These are phyloP conservation scores for Monochamus saltuarius DNA, from an alignment of 1,140 invertebrate species.

Conservation along the genomic window DNA sequence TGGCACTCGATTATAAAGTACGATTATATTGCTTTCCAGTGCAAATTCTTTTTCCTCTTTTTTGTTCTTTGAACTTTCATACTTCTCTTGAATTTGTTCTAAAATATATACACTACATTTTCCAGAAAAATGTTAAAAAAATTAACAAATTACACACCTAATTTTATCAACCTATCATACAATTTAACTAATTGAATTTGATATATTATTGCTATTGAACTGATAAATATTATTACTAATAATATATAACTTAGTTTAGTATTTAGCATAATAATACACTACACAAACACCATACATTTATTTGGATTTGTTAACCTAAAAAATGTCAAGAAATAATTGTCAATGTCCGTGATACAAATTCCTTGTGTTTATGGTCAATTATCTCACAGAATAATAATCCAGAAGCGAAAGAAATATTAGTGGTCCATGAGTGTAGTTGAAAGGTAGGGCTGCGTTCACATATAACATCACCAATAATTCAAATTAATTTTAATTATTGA, in stretches of 20 bases:
- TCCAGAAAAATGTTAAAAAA: conserved; percentile 10
- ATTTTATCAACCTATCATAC: conserved; percentile 32
- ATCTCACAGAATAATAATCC: too few relatives aligned
- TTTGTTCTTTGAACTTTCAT: conserved; percentile 14
- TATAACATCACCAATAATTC: too few relatives aligned
- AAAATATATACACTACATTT: conserved; percentile 12
- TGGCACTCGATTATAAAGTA: conserved; percentile 96
- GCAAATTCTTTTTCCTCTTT: conserved; percentile 58
- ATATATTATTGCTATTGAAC: conserved; percentile 34
- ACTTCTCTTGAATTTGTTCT: conserved; percentile 24
- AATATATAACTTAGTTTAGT: conserved; percentile 21
- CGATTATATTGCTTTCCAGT: conserved; percentile 52
- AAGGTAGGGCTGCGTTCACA: too few relatives aligned
- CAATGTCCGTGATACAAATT: too few relatives aligned
- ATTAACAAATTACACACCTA: conserved; percentile 30
- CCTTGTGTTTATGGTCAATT: too few relatives aligned
- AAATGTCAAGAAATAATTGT: too few relatives aligned
- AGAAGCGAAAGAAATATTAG: too few relatives aligned
- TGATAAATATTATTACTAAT: conserved; percentile 30
- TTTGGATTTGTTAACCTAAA: too few relatives aligned
- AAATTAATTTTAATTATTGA: too few relatives aligned
- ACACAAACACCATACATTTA: too few relatives aligned
- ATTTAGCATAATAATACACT: conserved; percentile 6
- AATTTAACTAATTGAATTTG: conserved; percentile 39
- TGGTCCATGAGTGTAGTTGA: too few relatives aligned